Conservation (phyloP, 1,140 invertebrate species). For the Drosophila sucinea region DNA sequence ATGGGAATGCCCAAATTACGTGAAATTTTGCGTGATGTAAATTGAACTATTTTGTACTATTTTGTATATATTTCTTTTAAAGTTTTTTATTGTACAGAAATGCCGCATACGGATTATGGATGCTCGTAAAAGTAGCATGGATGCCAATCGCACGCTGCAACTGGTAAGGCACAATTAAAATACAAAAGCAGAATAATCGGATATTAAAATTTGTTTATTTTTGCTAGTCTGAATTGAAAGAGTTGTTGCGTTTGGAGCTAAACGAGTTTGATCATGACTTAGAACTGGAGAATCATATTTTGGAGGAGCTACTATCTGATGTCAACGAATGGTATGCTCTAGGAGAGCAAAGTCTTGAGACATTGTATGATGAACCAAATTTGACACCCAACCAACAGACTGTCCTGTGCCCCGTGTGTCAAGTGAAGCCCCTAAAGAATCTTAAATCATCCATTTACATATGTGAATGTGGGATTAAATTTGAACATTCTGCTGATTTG, state of each 20-base stretch:
- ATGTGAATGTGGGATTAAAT: constrained; percentile 57
- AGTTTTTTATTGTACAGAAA: constrained; percentile 37
- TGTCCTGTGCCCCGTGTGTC: constrained; percentile 69
- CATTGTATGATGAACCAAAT: constrained; percentile 47
- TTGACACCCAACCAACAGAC: neutral
- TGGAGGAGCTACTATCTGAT: constrained; percentile 61
- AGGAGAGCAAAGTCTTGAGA: constrained; percentile 62
- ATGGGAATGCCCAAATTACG: constrained; percentile 65
- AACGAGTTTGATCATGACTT: constrained; percentile 66
- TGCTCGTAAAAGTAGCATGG: constrained; percentile 42
- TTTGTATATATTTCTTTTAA: neutral
- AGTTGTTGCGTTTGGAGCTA: constrained; percentile 62
- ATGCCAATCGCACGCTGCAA: constrained; percentile 52
- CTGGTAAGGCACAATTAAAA: constrained; percentile 31
- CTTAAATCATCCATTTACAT: constrained; percentile 18
- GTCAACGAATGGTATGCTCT: constrained; percentile 76
- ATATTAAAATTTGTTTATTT: neutral
- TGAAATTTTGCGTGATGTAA: constrained; percentile 67
- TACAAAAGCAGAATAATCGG: neutral
- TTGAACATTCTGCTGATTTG: constrained; percentile 48
- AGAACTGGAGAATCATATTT: constrained; percentile 63
- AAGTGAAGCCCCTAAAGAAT: constrained; percentile 37
- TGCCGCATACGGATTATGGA: constrained; percentile 60
- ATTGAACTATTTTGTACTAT: neutral
- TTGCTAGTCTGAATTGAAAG: constrained; percentile 48